Base-by-base conservation (phyloP, 2,113 vertebrate species). In the Cryptomyrus ogoouensis region DNA sequence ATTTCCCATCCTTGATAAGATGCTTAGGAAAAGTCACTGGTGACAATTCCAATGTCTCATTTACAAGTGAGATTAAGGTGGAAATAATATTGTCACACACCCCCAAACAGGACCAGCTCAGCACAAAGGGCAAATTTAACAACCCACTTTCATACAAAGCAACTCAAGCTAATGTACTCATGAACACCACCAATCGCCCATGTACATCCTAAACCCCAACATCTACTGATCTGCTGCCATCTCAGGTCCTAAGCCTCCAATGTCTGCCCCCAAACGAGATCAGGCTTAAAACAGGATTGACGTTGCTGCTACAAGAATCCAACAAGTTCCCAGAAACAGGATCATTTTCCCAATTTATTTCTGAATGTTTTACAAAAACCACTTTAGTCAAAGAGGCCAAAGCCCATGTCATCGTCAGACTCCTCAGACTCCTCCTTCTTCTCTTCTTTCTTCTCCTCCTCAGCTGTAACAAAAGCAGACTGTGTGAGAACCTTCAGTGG, bases 381-480 rank as follows among this genome's bases (percentile, higher is more conserved):
- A 1, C 3, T 70, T 97, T 97, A 99, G 94, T 99, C 98, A 91
- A 99, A 99, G 92, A 99, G 98, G 95, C 98, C 98, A 92, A 99
- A 99, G 94, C 98, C 98, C 98, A 99, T 99, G 94, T 99, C 98
- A n/a, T 99, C 98, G 19, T 99, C 98, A 3, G 98, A 99, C 93
- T 98, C 98, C 92, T 99, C 98, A 0, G 98, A 98, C 93, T 99
- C 98, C 89, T 99, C 98, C 89, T 99, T 98, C 97, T 98, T 99
- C 91, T 99, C 98, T 87, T 99, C 98, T 91, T 99, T 97, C 95
- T 99, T 99, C 96, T 98, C 98, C 91, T 99, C 98, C 91, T 94
- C 98, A 87, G 96, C 98, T 98, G 93, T 94, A 53, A 87, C 49
- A 53, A 52, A 49, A 49, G 21, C 85, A 87, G 24, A n/a, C 21